These are phyloP conservation scores for Loxodonta africana DNA, from an alignment of 2,113 vertebrate genomes.

Conservation along the genomic window DNA sequence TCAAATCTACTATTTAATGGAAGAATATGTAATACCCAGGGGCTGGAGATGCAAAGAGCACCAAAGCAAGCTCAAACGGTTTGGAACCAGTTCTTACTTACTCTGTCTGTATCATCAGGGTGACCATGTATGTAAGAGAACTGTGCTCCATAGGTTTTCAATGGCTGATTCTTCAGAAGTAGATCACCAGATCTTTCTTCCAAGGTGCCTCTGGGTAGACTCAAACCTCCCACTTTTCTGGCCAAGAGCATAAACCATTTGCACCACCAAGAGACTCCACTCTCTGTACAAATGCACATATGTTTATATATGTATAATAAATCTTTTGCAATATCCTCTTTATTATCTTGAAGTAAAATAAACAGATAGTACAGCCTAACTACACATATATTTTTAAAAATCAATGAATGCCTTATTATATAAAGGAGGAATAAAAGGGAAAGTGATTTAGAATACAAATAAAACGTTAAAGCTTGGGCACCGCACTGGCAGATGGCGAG, in stretches of 20 bases:
- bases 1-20: background rate
- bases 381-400: background rate
- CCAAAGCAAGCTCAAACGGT: background rate
- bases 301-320: background rate
- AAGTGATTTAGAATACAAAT: background rate
- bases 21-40: background rate
- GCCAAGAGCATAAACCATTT: too few relatives aligned
- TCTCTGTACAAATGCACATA: too few relatives aligned
- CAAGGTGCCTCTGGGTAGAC: too few relatives aligned
- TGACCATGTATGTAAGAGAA: too few relatives aligned
- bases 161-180: too few relatives aligned
- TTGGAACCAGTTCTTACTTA: background rate
- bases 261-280: too few relatives aligned
- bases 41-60: background rate
- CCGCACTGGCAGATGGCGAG: background rate
- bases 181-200: too few relatives aligned
- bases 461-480: background rate
- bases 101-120: background rate
- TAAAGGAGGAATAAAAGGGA: background rate
- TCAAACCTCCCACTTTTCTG: too few relatives aligned
- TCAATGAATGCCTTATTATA: background rate
- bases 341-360: background rate
- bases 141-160: too few relatives aligned
- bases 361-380: background rate
- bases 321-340: background rate